Percentiles rank a stretch among this genome's conserved stretches.
These are phyloP conservation scores for Gallinago nigripennis DNA, from an alignment of 2,797 vertebrate genomes.

Conservation along the genomic window DNA sequence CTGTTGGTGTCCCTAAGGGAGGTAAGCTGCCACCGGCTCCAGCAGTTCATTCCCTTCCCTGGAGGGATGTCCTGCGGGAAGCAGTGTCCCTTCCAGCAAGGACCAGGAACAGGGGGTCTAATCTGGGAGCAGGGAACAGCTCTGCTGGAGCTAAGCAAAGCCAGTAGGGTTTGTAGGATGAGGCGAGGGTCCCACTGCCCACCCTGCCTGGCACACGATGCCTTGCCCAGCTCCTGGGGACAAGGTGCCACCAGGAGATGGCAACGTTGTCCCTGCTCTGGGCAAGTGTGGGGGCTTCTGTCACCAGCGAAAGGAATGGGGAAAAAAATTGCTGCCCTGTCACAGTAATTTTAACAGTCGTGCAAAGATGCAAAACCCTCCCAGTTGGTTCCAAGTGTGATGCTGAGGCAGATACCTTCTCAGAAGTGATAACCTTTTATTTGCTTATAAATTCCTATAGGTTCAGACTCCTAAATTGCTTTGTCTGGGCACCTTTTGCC, in stretches of 20 bases:
- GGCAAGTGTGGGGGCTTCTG: not conserved
- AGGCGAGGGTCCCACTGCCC: not conserved
- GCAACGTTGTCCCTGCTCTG: not conserved
- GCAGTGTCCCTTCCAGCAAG: not conserved
- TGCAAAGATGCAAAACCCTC: not conserved
- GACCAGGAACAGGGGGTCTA: not conserved
- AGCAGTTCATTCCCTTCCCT: not conserved
- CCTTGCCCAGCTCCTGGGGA: fast-evolving
- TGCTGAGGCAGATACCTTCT: not conserved
- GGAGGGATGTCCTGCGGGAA: not conserved
- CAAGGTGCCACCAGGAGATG: not conserved
- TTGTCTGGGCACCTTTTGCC: not conserved
- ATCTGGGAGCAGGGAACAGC: not conserved
- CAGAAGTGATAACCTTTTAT: not conserved
- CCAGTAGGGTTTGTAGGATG: not conserved
- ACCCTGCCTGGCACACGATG: not conserved
- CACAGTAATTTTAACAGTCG: fast-evolving
- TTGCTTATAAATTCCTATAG: not conserved
- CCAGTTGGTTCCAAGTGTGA: not conserved
- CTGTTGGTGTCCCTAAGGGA: not conserved
- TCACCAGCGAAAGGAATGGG: fast-evolving
- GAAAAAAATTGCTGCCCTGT: not conserved
- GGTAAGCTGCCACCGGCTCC: not conserved
- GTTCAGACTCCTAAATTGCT: not conserved
- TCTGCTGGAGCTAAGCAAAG: not conserved